Conservation (phyloP, 2,888 invertebrate species). For the Acronicta psi region DNA sequence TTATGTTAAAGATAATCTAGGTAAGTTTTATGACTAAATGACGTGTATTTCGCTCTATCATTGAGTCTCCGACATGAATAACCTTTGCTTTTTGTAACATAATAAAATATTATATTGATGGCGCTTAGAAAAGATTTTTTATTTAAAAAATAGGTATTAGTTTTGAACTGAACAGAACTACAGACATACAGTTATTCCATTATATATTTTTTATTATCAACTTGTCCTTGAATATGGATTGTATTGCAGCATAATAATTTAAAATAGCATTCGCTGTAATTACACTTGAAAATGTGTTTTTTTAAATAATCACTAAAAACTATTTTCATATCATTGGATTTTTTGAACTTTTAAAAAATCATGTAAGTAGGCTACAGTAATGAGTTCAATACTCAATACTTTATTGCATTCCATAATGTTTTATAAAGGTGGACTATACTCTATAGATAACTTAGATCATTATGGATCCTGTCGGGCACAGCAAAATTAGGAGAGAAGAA, state of each 20-base stretch:
- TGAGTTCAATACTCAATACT: too few relatives aligned
- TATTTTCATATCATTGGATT: too few relatives aligned
- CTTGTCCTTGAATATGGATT: constrained; percentile 30
- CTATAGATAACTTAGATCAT: too few relatives aligned
- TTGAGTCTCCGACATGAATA: constrained; percentile 31
- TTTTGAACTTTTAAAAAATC: too few relatives aligned
- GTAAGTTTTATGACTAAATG: constrained; percentile 79
- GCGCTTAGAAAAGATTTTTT: constrained; percentile 1
- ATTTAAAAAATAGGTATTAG: constrained; percentile 3
- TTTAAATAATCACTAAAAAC: too few relatives aligned
- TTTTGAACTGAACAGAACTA: constrained; percentile 8
- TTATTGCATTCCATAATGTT: too few relatives aligned
- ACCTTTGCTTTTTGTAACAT: constrained; percentile 19
- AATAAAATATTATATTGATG: not conserved
- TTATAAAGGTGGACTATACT: too few relatives aligned
- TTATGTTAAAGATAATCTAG: constrained; percentile 55
- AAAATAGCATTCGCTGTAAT: not conserved
- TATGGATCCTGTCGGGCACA: too few relatives aligned
- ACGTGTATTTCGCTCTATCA: constrained; percentile 73
- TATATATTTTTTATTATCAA: constrained; percentile 2
- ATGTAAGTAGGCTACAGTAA: too few relatives aligned
- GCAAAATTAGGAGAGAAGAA: too few relatives aligned
- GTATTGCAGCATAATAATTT: constrained; percentile 9
- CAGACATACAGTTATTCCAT: constrained; percentile 1
- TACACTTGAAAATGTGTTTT: not conserved